Percentiles rank a stretch among this genome's conserved stretches.
phyloP scores from a whole-genome alignment of 1,140 invertebrate genomes.

The Mactra quadrangularis region DNA sequence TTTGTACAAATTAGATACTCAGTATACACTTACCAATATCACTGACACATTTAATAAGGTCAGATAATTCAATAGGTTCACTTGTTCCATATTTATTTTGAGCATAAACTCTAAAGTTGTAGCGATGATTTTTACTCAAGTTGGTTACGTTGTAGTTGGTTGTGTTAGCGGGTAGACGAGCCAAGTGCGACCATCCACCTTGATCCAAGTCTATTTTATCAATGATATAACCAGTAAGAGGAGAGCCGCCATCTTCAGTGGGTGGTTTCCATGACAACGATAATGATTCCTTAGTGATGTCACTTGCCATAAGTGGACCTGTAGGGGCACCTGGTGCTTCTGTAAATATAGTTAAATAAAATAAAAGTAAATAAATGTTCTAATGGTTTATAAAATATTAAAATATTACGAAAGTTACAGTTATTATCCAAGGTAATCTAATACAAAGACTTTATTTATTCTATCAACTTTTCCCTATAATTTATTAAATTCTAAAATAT shows the following conservation, averaged over 20 bases:
- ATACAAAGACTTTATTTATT: too few species aligned
- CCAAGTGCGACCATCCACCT: constrained; percentile 92
- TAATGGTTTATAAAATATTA: constrained; percentile 89
- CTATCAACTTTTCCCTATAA: too few species aligned
- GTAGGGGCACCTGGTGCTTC: constrained; percentile 95
- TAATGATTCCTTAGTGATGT: constrained; percentile 97
- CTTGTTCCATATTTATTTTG: constrained; percentile 98
- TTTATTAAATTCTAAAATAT: too few species aligned
- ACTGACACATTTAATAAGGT: constrained; percentile 92
- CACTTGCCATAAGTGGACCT: constrained; percentile 94
- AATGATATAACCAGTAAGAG: constrained; percentile 81
- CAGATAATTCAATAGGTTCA: constrained; percentile 92
- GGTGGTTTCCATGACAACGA: constrained; percentile 86
- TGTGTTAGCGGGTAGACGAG: constrained; percentile 86
- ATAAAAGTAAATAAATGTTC: constrained; percentile 93
- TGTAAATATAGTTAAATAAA: constrained; percentile 80
- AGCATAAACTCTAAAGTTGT: constrained; percentile 98
- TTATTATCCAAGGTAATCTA: too few species aligned
- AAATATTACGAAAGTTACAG: too few species aligned
- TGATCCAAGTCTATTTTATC: constrained; percentile 88
- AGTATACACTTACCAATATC: constrained; percentile 84
- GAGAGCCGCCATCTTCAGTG: constrained; percentile 77
- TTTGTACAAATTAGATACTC: too few species aligned
- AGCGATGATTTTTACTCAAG: constrained; percentile 96
- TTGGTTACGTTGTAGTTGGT: constrained; percentile 88